Evolutionary conservation across 2,113 vertebrate genomes (phyloP), one percentile per base, ranked within the genome.

Genomic region (Tautogolabrus adspersus): DNA sequence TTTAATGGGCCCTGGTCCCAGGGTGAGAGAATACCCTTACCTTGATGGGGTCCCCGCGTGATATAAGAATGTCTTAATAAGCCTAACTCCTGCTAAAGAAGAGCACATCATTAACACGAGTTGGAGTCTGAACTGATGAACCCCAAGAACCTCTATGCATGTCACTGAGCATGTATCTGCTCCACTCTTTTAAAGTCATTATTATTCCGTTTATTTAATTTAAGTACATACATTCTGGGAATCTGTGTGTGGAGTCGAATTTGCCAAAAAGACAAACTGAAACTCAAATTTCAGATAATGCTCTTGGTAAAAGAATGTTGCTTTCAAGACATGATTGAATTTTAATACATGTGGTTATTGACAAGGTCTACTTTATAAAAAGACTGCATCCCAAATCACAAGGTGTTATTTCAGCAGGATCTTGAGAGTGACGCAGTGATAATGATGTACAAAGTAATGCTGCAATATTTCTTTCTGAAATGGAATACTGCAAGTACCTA

Each of bases 1-100:
- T 76, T 73, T 85, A 79, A 85, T 56, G 26, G 64, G 72, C 54
- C 22, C 5, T 8, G 6, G 71, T 72, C 63, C 63, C 49, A 21
- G 6, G 5, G 58, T 38, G 26, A 65, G 18, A 66, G 13, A 54
- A 72, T 21, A 55, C 7, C 19, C 30, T 42, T 13, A 62, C 60
- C 49, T 23, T 38, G 38, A 67, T 19, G 13, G 56, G 68, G 21
- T 51, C 64, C 51, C 52, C 19, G 40, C 67, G 40, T 60, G 67
- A 72, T 26, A 44, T 3, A 52, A 51, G 60, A 18, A 38, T 51
- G 42, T 77, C 72, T 76, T 73, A 73, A 76, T 69, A 56, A 79
- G 72, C 46, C n/a, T 30, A 15, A 62, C 26, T 37, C 38, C 44
- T n/a, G 56, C 8, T 46, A 44, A 1, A 46, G 34, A 52, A 34